Percentiles rank a stretch among this genome's conserved stretches.
phyloP scores from a whole-genome alignment of 2,888 invertebrate species.

The Ochropleura plecta region DNA sequence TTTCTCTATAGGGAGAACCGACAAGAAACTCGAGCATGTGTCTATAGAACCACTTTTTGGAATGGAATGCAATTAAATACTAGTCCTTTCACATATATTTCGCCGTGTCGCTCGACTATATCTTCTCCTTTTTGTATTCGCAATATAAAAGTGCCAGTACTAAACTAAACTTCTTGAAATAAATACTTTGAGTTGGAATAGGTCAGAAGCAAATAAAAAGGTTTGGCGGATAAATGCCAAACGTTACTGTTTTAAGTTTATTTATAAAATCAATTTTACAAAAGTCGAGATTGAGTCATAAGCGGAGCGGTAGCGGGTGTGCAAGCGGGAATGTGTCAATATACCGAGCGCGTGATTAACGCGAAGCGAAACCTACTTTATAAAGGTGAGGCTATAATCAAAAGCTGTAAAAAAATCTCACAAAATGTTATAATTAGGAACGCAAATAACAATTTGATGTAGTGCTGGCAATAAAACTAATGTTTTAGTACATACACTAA shows the following conservation, averaged over 20 bases:
- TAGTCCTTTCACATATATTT: no score
- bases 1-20: no score
- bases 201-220: background rate
- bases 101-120: no score
- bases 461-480: conserved; percentile 1
- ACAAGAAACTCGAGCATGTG: no score
- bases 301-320: background rate
- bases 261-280: background rate
- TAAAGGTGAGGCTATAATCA: conserved; percentile 14
- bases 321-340: background rate
- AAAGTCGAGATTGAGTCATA: background rate
- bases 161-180: no score
- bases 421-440: conserved; percentile 17
- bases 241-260: background rate
- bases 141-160: no score
- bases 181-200: no score
- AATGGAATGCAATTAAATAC: no score
- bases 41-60: no score
- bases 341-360: background rate
- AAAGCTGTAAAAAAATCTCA: conserved; percentile 3
- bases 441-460: conserved; percentile 25
- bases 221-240: background rate
- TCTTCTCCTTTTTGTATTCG: no score
- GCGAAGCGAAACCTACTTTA: conserved; percentile 11
- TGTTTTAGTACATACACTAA: no score